Evolutionary conservation across 2,113 vertebrate species (phyloP).

Genomic region (Coptodon bakossiorum): DNA sequence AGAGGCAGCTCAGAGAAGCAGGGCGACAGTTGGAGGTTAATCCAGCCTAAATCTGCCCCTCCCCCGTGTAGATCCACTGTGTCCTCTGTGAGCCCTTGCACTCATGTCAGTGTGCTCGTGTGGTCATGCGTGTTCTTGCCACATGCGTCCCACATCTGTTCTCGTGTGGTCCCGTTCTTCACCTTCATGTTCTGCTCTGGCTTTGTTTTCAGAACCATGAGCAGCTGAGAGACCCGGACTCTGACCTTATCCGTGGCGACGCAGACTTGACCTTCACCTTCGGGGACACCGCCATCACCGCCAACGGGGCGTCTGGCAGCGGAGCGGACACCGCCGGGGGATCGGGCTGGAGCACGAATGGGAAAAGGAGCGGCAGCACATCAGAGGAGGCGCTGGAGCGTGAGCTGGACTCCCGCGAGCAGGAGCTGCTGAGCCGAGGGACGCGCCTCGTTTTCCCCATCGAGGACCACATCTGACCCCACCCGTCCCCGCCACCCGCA

Average conservation of each 20-base stretch:
- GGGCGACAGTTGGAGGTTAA: background rate
- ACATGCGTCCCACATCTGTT: background rate
- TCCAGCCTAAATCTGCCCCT: background rate
- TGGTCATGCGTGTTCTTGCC: background rate
- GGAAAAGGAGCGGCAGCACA: slow-evolving; percentile 76
- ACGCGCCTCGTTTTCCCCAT: slow-evolving; percentile 93
- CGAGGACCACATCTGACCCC: slow-evolving; percentile 84
- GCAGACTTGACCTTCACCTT: slow-evolving; percentile 91
- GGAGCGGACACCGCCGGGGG: slow-evolving; percentile 61
- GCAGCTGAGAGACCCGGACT: slow-evolving; percentile 85
- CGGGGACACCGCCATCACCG: slow-evolving; percentile 86
- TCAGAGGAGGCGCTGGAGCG: slow-evolving; percentile 88
- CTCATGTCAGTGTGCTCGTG: background rate
- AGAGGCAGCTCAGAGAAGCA: background rate
- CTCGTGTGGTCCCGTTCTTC: background rate
- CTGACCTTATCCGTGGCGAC: slow-evolving; percentile 87
- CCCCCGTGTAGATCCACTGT: slow-evolving; percentile 17
- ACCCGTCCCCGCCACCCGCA: background rate
- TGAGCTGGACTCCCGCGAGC: slow-evolving; percentile 85
- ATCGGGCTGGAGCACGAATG: slow-evolving; percentile 64
- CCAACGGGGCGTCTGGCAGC: slow-evolving; percentile 83
- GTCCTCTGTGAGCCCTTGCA: slow-evolving; percentile 29
- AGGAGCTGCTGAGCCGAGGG: slow-evolving; percentile 85
- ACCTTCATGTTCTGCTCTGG: slow-evolving; percentile 32
- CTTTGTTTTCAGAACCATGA: slow-evolving; percentile 82